Percentiles rank a stretch among this genome's conserved stretches.
Evolutionary conservation across 2,797 vertebrate genomes (phyloP).

Genomic region (Epinephelus coioides): DNA sequence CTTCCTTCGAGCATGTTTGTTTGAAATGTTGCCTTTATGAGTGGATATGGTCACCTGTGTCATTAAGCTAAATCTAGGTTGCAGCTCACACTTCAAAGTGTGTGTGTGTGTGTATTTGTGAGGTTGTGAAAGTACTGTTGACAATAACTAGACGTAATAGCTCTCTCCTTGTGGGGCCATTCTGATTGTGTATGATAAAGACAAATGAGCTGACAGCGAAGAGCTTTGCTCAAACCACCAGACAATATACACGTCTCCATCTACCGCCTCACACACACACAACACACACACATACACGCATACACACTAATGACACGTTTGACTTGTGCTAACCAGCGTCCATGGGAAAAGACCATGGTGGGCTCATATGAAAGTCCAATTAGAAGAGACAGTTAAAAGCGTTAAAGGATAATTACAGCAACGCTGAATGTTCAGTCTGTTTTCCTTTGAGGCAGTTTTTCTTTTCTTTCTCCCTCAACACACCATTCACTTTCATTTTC

Average conservation of each 20-base stretch:
- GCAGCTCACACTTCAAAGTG: conserved; percentile 1
- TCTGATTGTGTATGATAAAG: conserved; percentile 78
- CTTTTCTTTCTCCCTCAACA: conserved; percentile 36
- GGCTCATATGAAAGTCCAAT: conserved; percentile 72
- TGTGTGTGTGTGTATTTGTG: conserved; percentile 16
- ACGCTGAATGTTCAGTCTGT: conserved; percentile 55
- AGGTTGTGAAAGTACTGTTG: conserved; percentile 54
- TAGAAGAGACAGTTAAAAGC: conserved; percentile 72
- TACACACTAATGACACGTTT: conserved; percentile 48
- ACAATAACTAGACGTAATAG: conserved; percentile 76
- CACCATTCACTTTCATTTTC: conserved; percentile 54
- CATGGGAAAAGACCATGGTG: conserved; percentile 69
- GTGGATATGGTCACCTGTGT: conserved; percentile 16
- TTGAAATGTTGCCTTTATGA: conserved; percentile 25
- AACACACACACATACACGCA: conserved; percentile 7
- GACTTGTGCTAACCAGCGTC: conserved; percentile 67
- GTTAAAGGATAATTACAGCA: conserved; percentile 65
- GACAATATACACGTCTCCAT: conserved; percentile 70
- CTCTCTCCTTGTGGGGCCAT: conserved; percentile 65
- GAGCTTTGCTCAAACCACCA: conserved; percentile 73
- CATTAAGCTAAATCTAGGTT: conserved; percentile 41
- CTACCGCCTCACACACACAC: conserved; percentile 15
- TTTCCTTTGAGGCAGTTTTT: conserved; percentile 45
- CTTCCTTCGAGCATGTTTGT: neutral
- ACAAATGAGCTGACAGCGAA: conserved; percentile 82